Conservation (phyloP, 2,797 vertebrate species). For the Chiroxiphia lanceolata region DNA sequence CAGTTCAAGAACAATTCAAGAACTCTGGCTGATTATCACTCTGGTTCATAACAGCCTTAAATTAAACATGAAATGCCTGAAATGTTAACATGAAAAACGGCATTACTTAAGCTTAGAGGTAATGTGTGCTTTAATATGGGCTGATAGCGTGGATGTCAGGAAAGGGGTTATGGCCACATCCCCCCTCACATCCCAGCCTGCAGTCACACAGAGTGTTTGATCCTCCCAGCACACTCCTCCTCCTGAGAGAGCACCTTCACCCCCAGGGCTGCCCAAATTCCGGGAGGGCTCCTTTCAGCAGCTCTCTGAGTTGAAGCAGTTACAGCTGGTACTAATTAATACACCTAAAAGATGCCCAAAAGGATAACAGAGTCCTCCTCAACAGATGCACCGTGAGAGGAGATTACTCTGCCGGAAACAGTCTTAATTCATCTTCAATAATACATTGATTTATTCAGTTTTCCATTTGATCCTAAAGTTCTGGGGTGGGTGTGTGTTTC, state of each 20-base stretch:
- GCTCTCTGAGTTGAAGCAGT: background rate
- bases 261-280: background rate
- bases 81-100: background rate
- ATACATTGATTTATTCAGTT: background rate
- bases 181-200: background rate
- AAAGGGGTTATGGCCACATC: background rate
- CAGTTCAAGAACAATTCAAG: background rate
- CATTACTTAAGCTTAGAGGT: background rate
- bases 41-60: background rate
- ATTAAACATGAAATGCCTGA: background rate
- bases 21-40: background rate
- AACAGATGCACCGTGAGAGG: background rate
- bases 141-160: background rate
- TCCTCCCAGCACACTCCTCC: background rate
- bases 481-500: background rate
- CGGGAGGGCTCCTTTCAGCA: background rate
- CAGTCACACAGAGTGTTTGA: background rate
- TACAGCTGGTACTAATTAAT: constrained; percentile 7
- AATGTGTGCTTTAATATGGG: background rate
- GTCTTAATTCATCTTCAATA: background rate
- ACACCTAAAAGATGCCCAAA: constrained; percentile 28
- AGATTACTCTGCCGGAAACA: background rate
- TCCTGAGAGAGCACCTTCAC: background rate
- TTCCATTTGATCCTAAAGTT: constrained; percentile 15
- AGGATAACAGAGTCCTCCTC: background rate